A percentile compares a stretch with the other conserved stretches of the same genome.
Conservation (phyloP, 2,888 invertebrate species). For the Lydus trimaculatus region DNA sequence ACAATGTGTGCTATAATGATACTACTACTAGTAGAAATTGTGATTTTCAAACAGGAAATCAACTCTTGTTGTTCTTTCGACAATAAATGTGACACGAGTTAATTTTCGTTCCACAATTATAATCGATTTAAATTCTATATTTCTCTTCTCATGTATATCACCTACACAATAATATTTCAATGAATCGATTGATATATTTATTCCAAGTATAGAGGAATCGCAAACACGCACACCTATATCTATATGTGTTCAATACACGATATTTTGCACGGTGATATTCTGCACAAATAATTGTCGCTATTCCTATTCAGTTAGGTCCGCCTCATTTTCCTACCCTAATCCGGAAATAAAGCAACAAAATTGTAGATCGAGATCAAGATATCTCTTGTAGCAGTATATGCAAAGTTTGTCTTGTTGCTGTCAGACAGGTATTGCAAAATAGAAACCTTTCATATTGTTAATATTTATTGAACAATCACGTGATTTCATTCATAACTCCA, state of each 20-base stretch:
- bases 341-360: no score
- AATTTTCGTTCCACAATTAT: not conserved
- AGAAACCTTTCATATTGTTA: not conserved
- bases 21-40: not conserved
- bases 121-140: not conserved
- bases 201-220: not conserved
- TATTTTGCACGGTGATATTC: not conserved
- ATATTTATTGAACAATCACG: conserved; percentile 22
- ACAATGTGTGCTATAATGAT: not conserved
- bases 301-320: no score
- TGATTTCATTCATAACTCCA: conserved; percentile 25
- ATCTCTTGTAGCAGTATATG: not conserved
- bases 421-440: not conserved
- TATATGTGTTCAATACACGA: not conserved
- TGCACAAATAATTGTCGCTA: no score
- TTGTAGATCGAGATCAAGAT: no score
- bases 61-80: no score
- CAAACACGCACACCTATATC: not conserved
- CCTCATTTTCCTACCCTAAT: no score
- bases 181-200: no score
- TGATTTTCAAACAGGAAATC: not conserved
- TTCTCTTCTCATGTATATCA: not conserved
- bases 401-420: no score
- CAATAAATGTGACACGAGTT: not conserved
- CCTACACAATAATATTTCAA: no score